Evolutionary conservation across 2,888 invertebrate species (phyloP).

Genomic region (Petrolisthes manimaculis): DNA sequence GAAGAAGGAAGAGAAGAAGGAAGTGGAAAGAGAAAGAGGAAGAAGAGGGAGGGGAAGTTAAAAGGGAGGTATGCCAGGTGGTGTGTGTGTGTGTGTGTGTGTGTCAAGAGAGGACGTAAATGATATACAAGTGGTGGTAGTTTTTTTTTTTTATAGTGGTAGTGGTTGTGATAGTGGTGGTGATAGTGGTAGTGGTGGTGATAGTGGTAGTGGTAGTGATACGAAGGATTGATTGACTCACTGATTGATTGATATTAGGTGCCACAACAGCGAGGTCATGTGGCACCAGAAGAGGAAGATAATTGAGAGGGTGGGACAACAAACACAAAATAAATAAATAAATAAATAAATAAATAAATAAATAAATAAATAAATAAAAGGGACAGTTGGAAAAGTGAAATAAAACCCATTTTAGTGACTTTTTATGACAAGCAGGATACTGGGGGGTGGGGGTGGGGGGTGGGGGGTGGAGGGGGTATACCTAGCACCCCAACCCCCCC

Average conservation of each 20-base stretch:
- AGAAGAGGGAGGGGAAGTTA: not conserved
- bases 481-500: no score
- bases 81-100: not conserved
- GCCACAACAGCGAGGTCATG: no score
- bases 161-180: no score
- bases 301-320: no score
- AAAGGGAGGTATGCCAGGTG: not conserved
- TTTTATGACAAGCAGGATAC: no score
- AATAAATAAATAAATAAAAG: not conserved
- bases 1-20: not conserved
- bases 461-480: no score
- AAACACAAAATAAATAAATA: not conserved
- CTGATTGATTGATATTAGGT: no score
- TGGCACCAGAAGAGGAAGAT: no score
- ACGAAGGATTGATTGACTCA: not conserved
- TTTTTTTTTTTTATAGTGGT: no score
- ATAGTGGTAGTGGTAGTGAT: not conserved
- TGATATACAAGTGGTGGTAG: not conserved
- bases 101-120: not conserved
- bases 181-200: no score
- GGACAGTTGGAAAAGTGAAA: not conserved
- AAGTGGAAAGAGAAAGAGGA: not conserved
- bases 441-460: no score
- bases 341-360: conserved; percentile 7
- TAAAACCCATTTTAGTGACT: no score